Evolutionary conservation across 2,797 vertebrate genomes (phyloP).

Genomic region (Ptychobarbus kaznakovi): DNA sequence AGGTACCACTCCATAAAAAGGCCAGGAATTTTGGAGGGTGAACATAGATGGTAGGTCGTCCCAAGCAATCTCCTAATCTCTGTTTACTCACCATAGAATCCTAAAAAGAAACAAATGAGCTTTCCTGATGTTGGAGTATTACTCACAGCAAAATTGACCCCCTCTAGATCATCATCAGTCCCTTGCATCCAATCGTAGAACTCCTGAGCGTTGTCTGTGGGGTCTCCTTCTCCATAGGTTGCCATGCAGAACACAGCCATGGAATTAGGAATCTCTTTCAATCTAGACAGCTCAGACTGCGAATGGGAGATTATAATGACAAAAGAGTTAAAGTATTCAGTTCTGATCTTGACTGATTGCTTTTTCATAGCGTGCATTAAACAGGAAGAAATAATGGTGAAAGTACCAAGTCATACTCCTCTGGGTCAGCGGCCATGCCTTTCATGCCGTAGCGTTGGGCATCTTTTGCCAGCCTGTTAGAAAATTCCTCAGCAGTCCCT

Average conservation of each 20-base stretch:
- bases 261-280: slow-evolving; percentile 82
- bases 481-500: slow-evolving; percentile 86
- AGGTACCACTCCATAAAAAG: slow-evolving; percentile 20
- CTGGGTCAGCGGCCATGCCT: slow-evolving; percentile 84
- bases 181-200: slow-evolving; percentile 88
- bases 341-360: slow-evolving; percentile 1
- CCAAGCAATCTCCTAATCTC: not conserved
- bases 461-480: slow-evolving; percentile 84
- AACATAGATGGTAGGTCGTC: not conserved
- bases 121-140: not conserved
- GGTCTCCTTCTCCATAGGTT: slow-evolving; percentile 86
- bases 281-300: slow-evolving; percentile 80
- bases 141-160: slow-evolving; percentile 82
- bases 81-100: not conserved
- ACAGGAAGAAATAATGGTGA: not conserved
- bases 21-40: not conserved
- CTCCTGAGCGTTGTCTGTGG: slow-evolving; percentile 86
- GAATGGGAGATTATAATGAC: slow-evolving; percentile 4
- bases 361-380: not conserved
- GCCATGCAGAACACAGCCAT: slow-evolving; percentile 88
- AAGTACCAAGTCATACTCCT: slow-evolving; percentile 86
- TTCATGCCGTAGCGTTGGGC: slow-evolving; percentile 84
- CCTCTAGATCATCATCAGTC: slow-evolving; percentile 76
- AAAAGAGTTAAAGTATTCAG: not conserved
- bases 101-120: not conserved